Evolutionary conservation across 1,140 invertebrate genomes (phyloP), one percentile per base, ranked within the genome.

Genomic region (Alviniconcha marisindica): DNA sequence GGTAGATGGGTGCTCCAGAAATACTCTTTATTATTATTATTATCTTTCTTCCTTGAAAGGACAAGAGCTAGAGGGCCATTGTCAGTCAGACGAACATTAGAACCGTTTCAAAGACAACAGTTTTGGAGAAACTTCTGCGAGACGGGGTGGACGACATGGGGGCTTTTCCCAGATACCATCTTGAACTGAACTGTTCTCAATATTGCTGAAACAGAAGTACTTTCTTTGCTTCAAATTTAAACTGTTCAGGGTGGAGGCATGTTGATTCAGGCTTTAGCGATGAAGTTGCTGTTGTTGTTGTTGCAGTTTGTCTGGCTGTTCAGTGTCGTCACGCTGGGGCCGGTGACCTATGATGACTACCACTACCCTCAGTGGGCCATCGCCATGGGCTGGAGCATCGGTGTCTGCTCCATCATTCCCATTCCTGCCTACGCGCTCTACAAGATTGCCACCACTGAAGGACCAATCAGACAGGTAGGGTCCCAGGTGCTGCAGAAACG

Each of bases 361-460:
- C 5, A 69, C 33, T 92, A 92, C 79, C 91, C 91, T 1, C 31
- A 54, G 10, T 92, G 91, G 91, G 89, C 91, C 1, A 87, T 91
- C 31, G 86, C 78, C 3, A 81, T 91, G 56, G 91, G 91, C 14
- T 92, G 91, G 91, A 83, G 83, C 15, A 71, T 92, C 18, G 91
- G 86, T 5, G 51, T 90, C 2, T 76, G 87, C 7, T 91, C 91
- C 1, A 63, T 91, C 44, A 31, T 91, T 3, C 91, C 91, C 24
- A 88, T 92, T 36, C 91, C 91, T 24, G 73, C 84, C n/a, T 83
- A 90, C 28, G 88, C 89, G 21, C 73, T 90, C 24, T 77, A 82
- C 40, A 84, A 90, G 69, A 86, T 92, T 4, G 56, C 63, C 0
- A 54, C 76, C 14, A 79, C 76, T 21, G 81, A 87, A n/a, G 91